Conservation (phyloP, 2,797 vertebrate genomes). For the Chelon labrosus region DNA sequence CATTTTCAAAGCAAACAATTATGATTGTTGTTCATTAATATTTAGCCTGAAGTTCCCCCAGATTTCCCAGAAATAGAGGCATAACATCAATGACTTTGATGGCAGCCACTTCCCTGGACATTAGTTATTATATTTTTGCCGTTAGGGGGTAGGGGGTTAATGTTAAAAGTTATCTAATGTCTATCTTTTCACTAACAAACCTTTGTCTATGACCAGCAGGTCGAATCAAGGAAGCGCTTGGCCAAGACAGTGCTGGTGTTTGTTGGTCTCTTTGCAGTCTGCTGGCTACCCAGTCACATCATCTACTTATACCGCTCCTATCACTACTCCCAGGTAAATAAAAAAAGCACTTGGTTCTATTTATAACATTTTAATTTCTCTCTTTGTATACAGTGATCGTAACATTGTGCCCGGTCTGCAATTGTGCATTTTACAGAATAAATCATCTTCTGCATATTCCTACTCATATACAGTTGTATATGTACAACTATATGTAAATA, state of each 20-base stretch:
- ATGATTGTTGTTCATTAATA: too few species aligned
- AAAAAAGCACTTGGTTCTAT: neutral
- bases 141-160: neutral
- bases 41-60: too few species aligned
- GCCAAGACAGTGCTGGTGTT: slow-evolving; percentile 96
- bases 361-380: neutral
- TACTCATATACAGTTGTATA: too few species aligned
- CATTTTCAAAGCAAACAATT: too few species aligned
- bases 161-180: neutral
- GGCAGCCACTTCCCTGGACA: neutral
- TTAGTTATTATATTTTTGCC: neutral
- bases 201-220: slow-evolving; percentile 75
- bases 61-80: too few species aligned
- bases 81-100: neutral
- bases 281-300: slow-evolving; percentile 95
- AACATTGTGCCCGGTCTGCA: too few species aligned
- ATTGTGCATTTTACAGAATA: too few species aligned
- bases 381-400: too few species aligned
- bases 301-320: slow-evolving; percentile 97
- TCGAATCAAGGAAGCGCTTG: slow-evolving; percentile 94
- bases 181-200: neutral
- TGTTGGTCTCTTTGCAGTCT: slow-evolving; percentile 94
- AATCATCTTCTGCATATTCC: too few species aligned
- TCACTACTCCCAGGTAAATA: slow-evolving; percentile 92
- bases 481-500: too few species aligned